These are phyloP conservation scores for Procambarus clarkii DNA, from an alignment of 1,140 invertebrate species.

Conservation along the genomic window DNA sequence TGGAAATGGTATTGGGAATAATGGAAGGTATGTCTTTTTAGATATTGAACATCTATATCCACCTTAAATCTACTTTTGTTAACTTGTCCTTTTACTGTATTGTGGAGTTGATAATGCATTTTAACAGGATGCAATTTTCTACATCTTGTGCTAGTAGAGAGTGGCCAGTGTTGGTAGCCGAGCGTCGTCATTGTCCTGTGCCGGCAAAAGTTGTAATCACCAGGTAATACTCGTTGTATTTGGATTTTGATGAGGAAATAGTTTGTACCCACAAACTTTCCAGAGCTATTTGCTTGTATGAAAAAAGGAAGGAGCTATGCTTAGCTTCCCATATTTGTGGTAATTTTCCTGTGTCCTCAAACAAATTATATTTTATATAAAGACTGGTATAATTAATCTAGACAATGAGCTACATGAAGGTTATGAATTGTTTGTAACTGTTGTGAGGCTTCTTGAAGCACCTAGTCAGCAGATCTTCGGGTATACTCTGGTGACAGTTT, in stretches of 20 bases:
- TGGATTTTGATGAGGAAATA: background rate
- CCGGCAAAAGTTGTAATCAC: slow-evolving; percentile 35
- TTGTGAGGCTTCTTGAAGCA: slow-evolving; percentile 44
- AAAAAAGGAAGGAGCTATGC: slow-evolving; percentile 24
- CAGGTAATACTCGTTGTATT: slow-evolving; percentile 42
- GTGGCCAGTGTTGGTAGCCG: background rate
- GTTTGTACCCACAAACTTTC: background rate
- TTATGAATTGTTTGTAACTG: slow-evolving; percentile 57
- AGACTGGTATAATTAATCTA: slow-evolving; percentile 53
- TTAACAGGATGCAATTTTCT: background rate
- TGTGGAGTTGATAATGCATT: background rate
- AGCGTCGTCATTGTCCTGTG: slow-evolving; percentile 2
- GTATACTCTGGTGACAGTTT: slow-evolving; percentile 68
- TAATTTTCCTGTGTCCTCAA: slow-evolving; percentile 37
- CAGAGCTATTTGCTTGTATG: slow-evolving; percentile 13
- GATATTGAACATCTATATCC: background rate
- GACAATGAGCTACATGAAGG: slow-evolving; percentile 34
- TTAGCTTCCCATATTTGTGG: slow-evolving; percentile 38
- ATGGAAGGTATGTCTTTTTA: background rate
- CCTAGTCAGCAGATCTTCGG: slow-evolving; percentile 66
- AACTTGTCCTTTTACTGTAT: background rate
- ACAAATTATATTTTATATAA: slow-evolving; percentile 51
- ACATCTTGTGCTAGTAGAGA: background rate
- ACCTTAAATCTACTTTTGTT: background rate
- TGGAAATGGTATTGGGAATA: background rate